phyloP scores from a whole-genome alignment of 2,113 vertebrate species.

The Symphodus melops region DNA sequence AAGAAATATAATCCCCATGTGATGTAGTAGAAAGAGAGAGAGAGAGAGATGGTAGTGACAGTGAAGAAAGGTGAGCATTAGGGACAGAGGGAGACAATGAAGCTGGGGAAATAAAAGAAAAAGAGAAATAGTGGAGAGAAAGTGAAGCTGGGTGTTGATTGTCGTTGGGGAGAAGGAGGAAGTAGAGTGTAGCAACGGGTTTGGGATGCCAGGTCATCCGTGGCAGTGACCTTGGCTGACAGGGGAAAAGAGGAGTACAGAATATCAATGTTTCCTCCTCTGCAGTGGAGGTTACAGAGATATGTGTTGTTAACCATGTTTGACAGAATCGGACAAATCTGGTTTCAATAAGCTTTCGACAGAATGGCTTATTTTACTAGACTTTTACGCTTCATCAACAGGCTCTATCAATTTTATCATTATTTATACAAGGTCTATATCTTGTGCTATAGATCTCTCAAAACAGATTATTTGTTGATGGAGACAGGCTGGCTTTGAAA shows the following conservation, averaged over 20 bases:
- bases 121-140: neutral
- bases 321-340: conserved; percentile 30
- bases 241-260: conserved; percentile 33
- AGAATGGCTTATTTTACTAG: neutral
- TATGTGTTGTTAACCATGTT: conserved; percentile 12
- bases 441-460: too few species aligned
- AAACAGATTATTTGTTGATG: too few species aligned
- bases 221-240: conserved; percentile 60
- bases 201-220: conserved; percentile 69
- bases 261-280: conserved; percentile 59
- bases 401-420: neutral
- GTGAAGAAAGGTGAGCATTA: conserved; percentile 7
- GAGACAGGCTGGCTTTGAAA: too few species aligned
- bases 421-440: too few species aligned
- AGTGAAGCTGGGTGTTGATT: conserved; percentile 35
- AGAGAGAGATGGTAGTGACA: neutral
- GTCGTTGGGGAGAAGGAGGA: conserved; percentile 32
- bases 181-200: conserved; percentile 55
- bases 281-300: conserved; percentile 3
- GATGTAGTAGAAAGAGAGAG: neutral
- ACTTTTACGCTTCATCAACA: neutral
- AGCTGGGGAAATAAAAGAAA: neutral
- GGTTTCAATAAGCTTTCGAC: neutral
- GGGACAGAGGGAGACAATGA: neutral
- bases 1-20: conserved; percentile 47